Conservation (phyloP, 2,797 vertebrate species). For the Premnoplex brunnescens region DNA sequence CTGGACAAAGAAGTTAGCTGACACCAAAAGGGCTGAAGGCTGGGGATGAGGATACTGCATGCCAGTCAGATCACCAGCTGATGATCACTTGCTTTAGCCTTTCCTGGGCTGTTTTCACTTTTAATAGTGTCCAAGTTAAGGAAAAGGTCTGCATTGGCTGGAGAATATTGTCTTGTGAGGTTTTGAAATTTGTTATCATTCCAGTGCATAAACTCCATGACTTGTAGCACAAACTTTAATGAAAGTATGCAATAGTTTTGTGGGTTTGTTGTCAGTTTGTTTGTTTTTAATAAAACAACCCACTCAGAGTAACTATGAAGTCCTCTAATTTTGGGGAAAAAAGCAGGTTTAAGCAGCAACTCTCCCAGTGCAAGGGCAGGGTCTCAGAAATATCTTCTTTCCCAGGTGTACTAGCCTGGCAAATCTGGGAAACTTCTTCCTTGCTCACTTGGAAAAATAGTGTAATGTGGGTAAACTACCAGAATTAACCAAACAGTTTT, state of each 20-base stretch:
- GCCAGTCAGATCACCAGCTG: not conserved
- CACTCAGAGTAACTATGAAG: not conserved
- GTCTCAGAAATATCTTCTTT: not conserved
- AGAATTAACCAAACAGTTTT: not conserved
- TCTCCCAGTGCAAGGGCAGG: not conserved
- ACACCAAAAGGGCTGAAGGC: not conserved
- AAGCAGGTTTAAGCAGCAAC: not conserved
- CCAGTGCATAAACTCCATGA: not conserved
- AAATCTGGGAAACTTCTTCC: not conserved
- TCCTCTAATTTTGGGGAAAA: not conserved
- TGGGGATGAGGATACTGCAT: not conserved
- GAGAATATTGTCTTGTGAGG: not conserved
- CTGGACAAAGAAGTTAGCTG: not conserved
- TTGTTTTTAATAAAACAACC: not conserved
- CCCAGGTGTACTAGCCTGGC: not conserved
- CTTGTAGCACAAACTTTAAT: not conserved
- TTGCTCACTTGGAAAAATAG: not conserved
- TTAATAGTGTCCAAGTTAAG: not conserved
- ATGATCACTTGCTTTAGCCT: not conserved
- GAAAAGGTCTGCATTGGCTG: not conserved
- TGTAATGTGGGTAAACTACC: not conserved
- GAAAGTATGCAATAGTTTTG: not conserved
- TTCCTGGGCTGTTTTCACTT: not conserved
- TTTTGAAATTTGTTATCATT: not conserved
- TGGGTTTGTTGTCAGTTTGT: rapidly evolving